These are phyloP conservation scores for Ophiothrix spiculata DNA, from an alignment of 35 echinoderm and acorn worm genomes.

Conservation along the genomic window DNA sequence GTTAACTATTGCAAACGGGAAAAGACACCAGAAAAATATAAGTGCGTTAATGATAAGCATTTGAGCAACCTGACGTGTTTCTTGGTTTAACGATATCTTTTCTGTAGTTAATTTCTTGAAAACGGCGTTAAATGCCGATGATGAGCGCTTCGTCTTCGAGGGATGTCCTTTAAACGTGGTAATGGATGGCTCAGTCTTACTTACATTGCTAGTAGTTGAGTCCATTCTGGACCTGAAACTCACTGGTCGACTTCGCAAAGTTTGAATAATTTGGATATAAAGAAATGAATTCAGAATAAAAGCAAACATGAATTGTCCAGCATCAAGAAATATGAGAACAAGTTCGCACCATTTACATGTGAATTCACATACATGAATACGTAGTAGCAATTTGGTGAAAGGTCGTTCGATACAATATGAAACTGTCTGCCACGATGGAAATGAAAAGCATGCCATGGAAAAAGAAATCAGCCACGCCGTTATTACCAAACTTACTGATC, in stretches of 20 bases:
- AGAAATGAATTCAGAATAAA: neutral
- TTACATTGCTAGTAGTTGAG: neutral
- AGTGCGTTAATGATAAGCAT: neutral
- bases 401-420: neutral
- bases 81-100: neutral
- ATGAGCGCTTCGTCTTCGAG: too few relatives aligned
- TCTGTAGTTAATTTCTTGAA: neutral
- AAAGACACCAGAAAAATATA: neutral
- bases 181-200: neutral
- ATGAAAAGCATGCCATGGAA: neutral
- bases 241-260: neutral
- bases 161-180: neutral
- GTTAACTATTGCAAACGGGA: neutral
- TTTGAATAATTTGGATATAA: neutral
- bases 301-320: neutral
- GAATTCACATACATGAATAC: neutral
- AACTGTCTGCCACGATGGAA: neutral
- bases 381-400: neutral
- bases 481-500: neutral
- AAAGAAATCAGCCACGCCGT: neutral
- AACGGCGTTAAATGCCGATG: neutral
- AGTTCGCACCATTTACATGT: neutral
- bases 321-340: neutral
- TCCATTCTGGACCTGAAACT: neutral
- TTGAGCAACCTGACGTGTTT: neutral